A percentile compares a stretch with the other conserved stretches of the same genome.
phyloP scores from a whole-genome alignment of 2,113 vertebrate species.

The Spea bombifrons region DNA sequence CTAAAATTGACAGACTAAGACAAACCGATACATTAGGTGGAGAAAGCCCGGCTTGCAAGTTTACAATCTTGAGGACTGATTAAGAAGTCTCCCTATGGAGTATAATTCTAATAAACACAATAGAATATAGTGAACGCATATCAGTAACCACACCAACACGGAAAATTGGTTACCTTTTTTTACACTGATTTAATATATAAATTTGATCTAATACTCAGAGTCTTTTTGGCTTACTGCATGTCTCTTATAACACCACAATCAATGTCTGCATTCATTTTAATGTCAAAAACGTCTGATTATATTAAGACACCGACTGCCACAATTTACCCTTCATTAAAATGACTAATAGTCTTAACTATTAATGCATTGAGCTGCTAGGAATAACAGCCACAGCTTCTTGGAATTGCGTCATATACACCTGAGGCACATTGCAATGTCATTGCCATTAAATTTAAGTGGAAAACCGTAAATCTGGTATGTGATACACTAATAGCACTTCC shows the following conservation, averaged over 20 bases:
- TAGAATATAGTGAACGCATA: too few species aligned
- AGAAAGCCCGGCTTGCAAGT: too few species aligned
- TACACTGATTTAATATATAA: too few species aligned
- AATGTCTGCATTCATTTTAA: not conserved
- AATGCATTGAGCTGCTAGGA: not conserved
- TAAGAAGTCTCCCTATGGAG: too few species aligned
- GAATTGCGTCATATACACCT: conserved; percentile 7
- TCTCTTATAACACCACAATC: not conserved
- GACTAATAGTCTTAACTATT: conserved; percentile 3
- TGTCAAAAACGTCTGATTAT: not conserved
- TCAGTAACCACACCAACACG: too few species aligned
- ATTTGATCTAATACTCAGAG: not conserved
- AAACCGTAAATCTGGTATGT: not conserved
- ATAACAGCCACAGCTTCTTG: not conserved
- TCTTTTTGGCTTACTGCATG: not conserved
- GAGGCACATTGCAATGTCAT: conserved; percentile 8
- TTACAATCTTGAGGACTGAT: too few species aligned
- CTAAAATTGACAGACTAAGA: too few species aligned
- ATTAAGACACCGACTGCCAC: not conserved
- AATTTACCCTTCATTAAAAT: conserved; percentile 2
- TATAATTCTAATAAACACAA: too few species aligned
- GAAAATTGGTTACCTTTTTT: too few species aligned
- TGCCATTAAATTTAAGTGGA: not conserved
- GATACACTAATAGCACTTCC: not conserved
- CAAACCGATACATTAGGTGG: too few species aligned